Percentiles rank a stretch among this genome's conserved stretches.
Conservation (phyloP, 1,140 invertebrate species). For the Rhopalosiphum maidis region DNA sequence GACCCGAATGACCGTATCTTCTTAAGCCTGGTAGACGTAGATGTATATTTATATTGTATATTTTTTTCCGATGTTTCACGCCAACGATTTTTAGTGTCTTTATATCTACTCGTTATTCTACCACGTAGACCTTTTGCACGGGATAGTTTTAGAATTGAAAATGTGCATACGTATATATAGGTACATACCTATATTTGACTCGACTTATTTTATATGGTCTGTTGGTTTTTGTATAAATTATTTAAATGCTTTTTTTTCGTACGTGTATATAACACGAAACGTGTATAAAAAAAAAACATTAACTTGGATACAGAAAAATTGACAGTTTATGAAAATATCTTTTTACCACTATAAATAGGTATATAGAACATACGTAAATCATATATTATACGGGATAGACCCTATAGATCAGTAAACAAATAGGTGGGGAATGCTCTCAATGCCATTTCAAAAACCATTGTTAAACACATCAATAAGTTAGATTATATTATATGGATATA, state of each 20-base stretch:
- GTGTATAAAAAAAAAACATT: not conserved
- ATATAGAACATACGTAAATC: not conserved
- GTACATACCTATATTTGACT: not conserved
- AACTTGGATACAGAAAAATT: not conserved
- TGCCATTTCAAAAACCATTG: not conserved
- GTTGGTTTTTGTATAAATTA: conserved; percentile 17
- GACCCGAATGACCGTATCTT: conserved; percentile 6
- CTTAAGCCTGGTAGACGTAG: not conserved
- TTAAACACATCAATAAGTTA: not conserved
- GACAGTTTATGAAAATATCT: not conserved
- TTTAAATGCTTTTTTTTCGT: not conserved
- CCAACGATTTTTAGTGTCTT: not conserved
- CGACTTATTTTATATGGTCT: conserved; percentile 15
- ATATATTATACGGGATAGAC: not conserved
- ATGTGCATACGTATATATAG: not conserved
- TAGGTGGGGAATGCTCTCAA: not conserved
- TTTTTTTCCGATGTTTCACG: conserved; percentile 11
- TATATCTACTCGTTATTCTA: not conserved
- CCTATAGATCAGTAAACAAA: not conserved
- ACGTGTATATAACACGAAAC: not conserved
- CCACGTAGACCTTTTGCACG: not conserved
- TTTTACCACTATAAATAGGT: not conserved
- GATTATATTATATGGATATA: not conserved
- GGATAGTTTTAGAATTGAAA: conserved; percentile 12
- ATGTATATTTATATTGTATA: not conserved